Evolutionary conservation across 2,797 vertebrate species (phyloP).

Genomic region (Xerus rutilus): DNA sequence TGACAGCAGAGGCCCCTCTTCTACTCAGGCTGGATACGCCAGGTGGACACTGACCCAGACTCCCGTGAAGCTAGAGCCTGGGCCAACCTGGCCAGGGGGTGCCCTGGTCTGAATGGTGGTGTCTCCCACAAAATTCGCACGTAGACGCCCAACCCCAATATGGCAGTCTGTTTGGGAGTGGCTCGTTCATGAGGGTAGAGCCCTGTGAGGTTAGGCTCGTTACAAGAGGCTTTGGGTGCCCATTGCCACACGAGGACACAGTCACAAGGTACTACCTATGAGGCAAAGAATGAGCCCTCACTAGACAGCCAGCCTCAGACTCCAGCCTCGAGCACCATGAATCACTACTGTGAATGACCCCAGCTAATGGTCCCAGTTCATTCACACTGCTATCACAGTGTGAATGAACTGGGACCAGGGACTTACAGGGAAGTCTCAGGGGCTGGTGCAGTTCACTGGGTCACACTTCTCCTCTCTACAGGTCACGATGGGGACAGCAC

Average conservation of each 20-base stretch:
- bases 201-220: no score
- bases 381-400: neutral
- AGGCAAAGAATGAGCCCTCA: neutral
- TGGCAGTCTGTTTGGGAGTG: neutral
- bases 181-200: neutral
- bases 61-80: neutral
- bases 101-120: neutral
- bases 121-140: neutral
- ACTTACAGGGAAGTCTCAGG: neutral
- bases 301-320: neutral
- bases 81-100: neutral
- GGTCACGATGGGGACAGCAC: neutral
- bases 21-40: neutral
- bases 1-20: neutral
- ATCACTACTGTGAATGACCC: neutral
- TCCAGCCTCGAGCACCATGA: neutral
- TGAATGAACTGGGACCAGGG: neutral
- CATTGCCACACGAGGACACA: neutral
- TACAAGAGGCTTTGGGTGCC: neutral
- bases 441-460: no score
- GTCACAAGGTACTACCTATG: neutral
- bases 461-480: neutral
- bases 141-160: neutral
- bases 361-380: no score
- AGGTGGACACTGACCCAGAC: neutral